Conservation (phyloP, 2,888 invertebrate genomes). For the Mimumesa dahlbomi region DNA sequence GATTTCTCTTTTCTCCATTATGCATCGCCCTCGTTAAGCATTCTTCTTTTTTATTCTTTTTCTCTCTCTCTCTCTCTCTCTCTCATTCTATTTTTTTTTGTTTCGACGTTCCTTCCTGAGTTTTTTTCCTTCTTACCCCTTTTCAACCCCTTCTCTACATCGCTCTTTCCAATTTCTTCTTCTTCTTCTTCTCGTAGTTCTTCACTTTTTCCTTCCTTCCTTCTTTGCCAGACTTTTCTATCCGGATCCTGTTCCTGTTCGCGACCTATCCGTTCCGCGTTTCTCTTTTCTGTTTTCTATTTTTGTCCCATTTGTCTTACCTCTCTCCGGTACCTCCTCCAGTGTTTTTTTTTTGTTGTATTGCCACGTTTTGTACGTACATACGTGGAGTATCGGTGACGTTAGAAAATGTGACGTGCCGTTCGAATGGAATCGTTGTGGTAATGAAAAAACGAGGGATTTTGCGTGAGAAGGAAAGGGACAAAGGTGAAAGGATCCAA, state of each 20-base stretch:
- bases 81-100: too few relatives aligned
- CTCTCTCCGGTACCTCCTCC: constrained; percentile 13
- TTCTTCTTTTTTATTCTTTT: constrained; percentile 47
- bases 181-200: constrained; percentile 2
- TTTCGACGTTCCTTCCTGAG: constrained; percentile 28
- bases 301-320: constrained; percentile 10
- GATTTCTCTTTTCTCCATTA: constrained; percentile 68
- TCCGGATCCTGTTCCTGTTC: constrained; percentile 1
- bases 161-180: constrained; percentile 10
- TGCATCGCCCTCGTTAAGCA: constrained; percentile 66
- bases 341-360: not conserved
- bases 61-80: constrained; percentile 17
- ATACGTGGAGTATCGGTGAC: constrained; percentile 12
- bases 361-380: not conserved
- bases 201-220: not conserved
- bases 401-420: constrained; percentile 3
- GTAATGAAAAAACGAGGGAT: constrained; percentile 50
- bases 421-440: constrained; percentile 18
- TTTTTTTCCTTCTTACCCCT: constrained; percentile 12
- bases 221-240: constrained; percentile 4
- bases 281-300: constrained; percentile 27
- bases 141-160: constrained; percentile 7
- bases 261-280: not conserved
- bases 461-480: constrained; percentile 1
- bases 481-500: not conserved